Evolutionary conservation across 2,113 vertebrate species (phyloP).

Genomic region (Tachysurus fulvidraco): DNA sequence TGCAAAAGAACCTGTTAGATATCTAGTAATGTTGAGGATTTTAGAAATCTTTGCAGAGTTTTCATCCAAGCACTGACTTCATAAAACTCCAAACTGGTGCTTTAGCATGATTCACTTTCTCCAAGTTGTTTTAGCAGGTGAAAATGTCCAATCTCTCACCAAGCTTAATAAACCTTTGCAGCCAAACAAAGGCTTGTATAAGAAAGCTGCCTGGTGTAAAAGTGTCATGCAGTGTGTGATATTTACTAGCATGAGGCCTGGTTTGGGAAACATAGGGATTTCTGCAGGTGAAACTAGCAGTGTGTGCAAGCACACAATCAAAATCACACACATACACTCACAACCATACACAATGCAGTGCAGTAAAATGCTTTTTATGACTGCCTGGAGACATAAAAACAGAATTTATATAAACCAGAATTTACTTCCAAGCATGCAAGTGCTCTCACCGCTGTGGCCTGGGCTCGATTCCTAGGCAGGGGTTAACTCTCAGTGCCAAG

Average conservation of each 20-base stretch:
- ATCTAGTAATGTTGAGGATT: not conserved
- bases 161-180: not conserved
- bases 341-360: not conserved
- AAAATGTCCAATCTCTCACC: slow-evolving; percentile 28
- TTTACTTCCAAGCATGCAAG: not conserved
- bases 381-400: not conserved
- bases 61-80: not conserved
- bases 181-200: slow-evolving; percentile 19
- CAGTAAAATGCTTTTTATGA: not conserved
- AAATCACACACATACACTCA: not conserved
- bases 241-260: slow-evolving; percentile 44
- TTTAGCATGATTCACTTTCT: slow-evolving; percentile 18
- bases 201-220: slow-evolving; percentile 39
- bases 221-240: slow-evolving; percentile 38
- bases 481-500: too few relatives aligned
- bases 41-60: not conserved
- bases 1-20: not conserved
- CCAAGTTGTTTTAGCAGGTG: slow-evolving; percentile 10
- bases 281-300: slow-evolving; percentile 36
- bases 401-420: not conserved
- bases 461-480: too few relatives aligned
- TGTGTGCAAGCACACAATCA: slow-evolving; percentile 4
- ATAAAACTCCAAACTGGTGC: not conserved
- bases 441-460: too few relatives aligned
- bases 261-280: slow-evolving; percentile 4